phyloP scores from a whole-genome alignment of 2,797 vertebrate species.

The Enteromius trimaculatus region DNA sequence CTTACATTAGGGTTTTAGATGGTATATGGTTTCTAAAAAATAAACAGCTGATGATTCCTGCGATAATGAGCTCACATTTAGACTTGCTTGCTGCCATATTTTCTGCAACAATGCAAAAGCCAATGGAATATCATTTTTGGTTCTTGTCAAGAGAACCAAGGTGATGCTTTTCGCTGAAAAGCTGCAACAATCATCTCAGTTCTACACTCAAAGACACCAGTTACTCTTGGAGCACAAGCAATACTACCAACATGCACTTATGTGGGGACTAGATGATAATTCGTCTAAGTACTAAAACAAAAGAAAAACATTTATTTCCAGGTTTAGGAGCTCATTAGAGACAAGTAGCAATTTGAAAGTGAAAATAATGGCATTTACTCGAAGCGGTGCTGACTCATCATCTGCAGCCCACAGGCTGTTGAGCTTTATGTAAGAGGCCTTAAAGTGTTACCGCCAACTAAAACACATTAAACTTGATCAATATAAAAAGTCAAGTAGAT shows the following conservation, averaged over 20 bases:
- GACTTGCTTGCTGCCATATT: background rate
- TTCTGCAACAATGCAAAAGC: background rate
- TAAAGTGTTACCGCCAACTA: slow-evolving; percentile 9
- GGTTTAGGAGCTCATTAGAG: slow-evolving; percentile 19
- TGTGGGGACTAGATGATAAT: slow-evolving; percentile 10
- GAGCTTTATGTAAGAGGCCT: slow-evolving; percentile 17
- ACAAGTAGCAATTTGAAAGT: slow-evolving; percentile 31
- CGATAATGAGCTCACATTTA: background rate
- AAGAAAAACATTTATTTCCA: slow-evolving; percentile 21
- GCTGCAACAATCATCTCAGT: slow-evolving; percentile 51
- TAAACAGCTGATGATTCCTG: too few relatives aligned
- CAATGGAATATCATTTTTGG: background rate
- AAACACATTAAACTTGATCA: slow-evolving; percentile 30
- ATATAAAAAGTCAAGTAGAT: slow-evolving; percentile 27
- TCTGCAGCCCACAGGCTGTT: slow-evolving; percentile 27
- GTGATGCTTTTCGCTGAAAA: slow-evolving; percentile 30
- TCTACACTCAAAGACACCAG: slow-evolving; percentile 44
- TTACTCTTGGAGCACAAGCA: slow-evolving; percentile 17
- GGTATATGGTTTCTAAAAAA: background rate
- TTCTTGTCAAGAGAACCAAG: background rate
- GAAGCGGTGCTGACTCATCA: slow-evolving; percentile 41
- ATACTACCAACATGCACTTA: slow-evolving; percentile 7
- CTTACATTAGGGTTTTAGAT: background rate
- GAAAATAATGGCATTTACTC: slow-evolving; percentile 39
- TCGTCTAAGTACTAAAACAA: slow-evolving; percentile 23